Evolutionary conservation across 2,113 vertebrate species (phyloP), one percentile per base, ranked within the genome.

Genomic region (Calcarius ornatus): DNA sequence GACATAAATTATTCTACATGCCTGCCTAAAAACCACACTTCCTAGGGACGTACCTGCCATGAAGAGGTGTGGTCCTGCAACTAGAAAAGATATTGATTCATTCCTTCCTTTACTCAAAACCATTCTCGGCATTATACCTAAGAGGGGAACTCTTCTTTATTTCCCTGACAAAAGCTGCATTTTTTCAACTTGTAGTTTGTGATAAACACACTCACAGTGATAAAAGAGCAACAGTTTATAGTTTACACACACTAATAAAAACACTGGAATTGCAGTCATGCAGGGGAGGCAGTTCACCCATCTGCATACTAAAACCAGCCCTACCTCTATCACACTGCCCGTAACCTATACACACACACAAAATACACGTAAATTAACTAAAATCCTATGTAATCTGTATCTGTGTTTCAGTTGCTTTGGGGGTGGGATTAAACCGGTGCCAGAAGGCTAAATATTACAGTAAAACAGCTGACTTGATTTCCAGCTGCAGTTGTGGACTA

Each of bases 1-100:
- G 80, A 78, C 60, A 82, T 40, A 94, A 94, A 93, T 78, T 91
- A 94, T 43, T 86, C 76, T 57, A 91, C 57, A 64, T 23, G 47
- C 69, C 69, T 81, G n/a, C 69, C 69, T 59, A 78, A 90, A 95
- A 86, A 28, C 38, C 47, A 33, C 0, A 1, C 69, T 92, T 91
- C 88, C 77, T 64, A 78, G 30, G 83, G 68, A 94, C 48, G 22
- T 63, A 84, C 15, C n/a, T 86, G 38, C 48, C 51, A 59, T 15
- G 48, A 47, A 68, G 72, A 83, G 50, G 13, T 93, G 68, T 51
- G 60, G 24, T 86, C 30, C 69, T 81, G 86, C 47, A 66, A 83
- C 54, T 40, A 72, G 56, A 92, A 83, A 53, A 91, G 40, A n/a
- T 71, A 83, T 75, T 88, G 92, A 94, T 84, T 86, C 35, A 43